Conservation (phyloP, 2,888 invertebrate species). For the Pristionchus exspectatus region DNA sequence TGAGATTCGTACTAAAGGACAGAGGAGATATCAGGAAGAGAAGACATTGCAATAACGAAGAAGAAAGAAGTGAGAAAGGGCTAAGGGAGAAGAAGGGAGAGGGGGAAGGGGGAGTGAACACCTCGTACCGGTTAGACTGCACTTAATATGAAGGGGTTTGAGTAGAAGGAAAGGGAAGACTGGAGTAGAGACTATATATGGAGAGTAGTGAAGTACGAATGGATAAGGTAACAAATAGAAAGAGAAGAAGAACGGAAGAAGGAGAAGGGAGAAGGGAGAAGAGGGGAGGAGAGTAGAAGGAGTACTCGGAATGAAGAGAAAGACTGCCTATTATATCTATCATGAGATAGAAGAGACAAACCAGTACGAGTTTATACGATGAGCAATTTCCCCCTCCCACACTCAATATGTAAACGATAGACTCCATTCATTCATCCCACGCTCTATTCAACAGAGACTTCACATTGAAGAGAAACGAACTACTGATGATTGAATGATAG, state of each 20-base stretch:
- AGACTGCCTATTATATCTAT: background rate
- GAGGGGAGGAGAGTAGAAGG: conserved; percentile 53
- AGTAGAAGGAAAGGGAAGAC: conserved; percentile 52
- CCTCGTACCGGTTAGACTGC: background rate
- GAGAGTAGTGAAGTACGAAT: conserved; percentile 38
- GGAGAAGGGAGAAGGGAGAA: conserved; percentile 20
- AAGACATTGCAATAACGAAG: conserved; percentile 1
- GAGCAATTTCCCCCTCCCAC: background rate
- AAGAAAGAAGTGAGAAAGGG: background rate
- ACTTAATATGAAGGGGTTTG: background rate
- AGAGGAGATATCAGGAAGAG: background rate
- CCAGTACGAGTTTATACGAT: conserved; percentile 10
- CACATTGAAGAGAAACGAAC: background rate
- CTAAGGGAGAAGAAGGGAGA: background rate
- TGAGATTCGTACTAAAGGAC: background rate
- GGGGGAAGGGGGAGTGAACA: background rate
- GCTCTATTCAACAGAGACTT: conserved; percentile 1
- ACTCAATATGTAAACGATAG: background rate
- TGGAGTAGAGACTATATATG: background rate
- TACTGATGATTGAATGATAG: background rate
- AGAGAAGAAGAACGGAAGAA: conserved; percentile 47
- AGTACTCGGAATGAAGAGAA: conserved; percentile 53
- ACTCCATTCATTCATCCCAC: background rate
- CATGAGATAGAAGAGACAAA: background rate
- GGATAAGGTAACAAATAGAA: conserved; percentile 36